Base-by-base conservation (phyloP, 1,140 invertebrate genomes). In the Dufourea novaeangliae region DNA sequence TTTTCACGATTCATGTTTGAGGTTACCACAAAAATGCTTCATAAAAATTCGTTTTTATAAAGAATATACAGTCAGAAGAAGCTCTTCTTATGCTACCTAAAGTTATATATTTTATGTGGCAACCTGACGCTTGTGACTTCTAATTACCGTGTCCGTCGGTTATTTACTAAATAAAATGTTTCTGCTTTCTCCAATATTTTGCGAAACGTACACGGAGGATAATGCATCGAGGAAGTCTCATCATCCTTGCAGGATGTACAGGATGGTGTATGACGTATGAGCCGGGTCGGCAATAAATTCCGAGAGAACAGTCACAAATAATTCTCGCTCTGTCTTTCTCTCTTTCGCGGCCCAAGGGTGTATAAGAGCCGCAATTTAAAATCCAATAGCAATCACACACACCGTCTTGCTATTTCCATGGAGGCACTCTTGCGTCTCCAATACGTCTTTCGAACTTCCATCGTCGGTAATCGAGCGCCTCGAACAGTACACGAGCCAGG, bases 271-370 rank as follows among this genome's bases (percentile, higher is more conserved):
- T 62, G 78, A 62, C 57, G 46, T 75, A 75, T 64, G 72, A 76
- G 44, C n/a, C 27, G 34, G n/a, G 32, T 57, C 32, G 27, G 57
- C 63, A 54, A 79, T 69, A 79, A 79, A 76, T 79, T 79, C 37
- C 46, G 27, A 11, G 34, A 22, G 22, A 73, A 78, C 41, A 41
- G 57, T 73, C 78, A 39, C 63, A 63, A 75, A 68, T 75, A 75
- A 76, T 79, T 68, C 71, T 39, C 37, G 39, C 72, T 63, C 20
- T 34, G 41, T 61, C 27, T 37, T 7, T 17, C 20, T 50, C 46
- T 50, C 46, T 50, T 50, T 50, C 5, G 20, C 27, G 3, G 20
- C 34, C 41, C 14, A 56, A 64, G 44, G 46, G 34, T 25, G 34
- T 17, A 17, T 17, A n/a, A 63, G 27, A 41, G 46, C 27, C 25